phyloP scores from a whole-genome alignment of 1,140 invertebrate genomes.

The Drosophila repleta region DNA sequence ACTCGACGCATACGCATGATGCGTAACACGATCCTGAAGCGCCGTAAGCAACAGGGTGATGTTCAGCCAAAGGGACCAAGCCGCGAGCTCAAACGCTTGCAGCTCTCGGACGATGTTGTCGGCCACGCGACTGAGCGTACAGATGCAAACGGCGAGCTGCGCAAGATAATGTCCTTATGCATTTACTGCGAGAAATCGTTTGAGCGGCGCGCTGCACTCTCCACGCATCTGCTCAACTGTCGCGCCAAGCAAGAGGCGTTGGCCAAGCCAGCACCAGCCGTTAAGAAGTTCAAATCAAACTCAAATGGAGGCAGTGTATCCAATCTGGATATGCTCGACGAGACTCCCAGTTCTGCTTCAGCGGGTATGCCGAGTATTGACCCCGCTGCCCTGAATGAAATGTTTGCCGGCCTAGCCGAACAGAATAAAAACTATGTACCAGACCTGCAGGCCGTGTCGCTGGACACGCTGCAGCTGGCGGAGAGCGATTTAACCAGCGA shows the following conservation, averaged over 20 bases:
- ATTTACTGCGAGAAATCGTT: slow-evolving; percentile 88
- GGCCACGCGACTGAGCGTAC: slow-evolving; percentile 44
- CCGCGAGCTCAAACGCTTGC: slow-evolving; percentile 72
- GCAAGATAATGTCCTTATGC: slow-evolving; percentile 84
- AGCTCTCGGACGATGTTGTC: slow-evolving; percentile 68
- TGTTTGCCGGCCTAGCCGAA: slow-evolving; percentile 64
- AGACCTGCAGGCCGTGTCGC: slow-evolving; percentile 64
- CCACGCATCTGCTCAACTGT: slow-evolving; percentile 87
- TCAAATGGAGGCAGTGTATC: slow-evolving; percentile 25
- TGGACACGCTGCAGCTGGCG: slow-evolving; percentile 61
- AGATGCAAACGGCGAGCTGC: slow-evolving; percentile 45
- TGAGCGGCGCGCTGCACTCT: slow-evolving; percentile 87
- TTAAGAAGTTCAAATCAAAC: slow-evolving; percentile 55
- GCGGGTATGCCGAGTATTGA: slow-evolving; percentile 34
- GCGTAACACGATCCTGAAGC: slow-evolving; percentile 75
- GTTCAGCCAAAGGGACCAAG: slow-evolving; percentile 70
- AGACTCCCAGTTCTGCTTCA: slow-evolving; percentile 14
- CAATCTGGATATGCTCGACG: slow-evolving; percentile 37
- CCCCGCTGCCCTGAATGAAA: slow-evolving; percentile 46
- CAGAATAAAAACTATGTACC: slow-evolving; percentile 49
- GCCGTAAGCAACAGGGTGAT: slow-evolving; percentile 70
- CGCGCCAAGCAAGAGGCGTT: slow-evolving; percentile 71
- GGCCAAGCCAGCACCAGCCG: slow-evolving; percentile 59
- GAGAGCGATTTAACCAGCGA: slow-evolving; percentile 59
- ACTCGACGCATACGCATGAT: slow-evolving; percentile 76